These are phyloP conservation scores for Bettongia penicillata DNA, from an alignment of 2,113 vertebrate genomes.

Conservation along the genomic window DNA sequence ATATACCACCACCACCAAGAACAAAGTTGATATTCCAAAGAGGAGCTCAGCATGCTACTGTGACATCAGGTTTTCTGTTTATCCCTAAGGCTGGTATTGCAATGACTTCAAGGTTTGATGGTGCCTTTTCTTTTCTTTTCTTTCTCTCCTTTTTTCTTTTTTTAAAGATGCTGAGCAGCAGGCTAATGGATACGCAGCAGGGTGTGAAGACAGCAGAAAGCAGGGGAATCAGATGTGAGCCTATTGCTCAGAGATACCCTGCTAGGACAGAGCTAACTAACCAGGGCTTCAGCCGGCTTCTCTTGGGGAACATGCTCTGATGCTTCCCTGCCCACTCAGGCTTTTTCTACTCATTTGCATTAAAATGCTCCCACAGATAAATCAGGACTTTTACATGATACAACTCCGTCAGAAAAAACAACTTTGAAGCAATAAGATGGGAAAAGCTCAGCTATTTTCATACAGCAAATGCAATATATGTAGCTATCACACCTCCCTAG, in stretches of 20 bases:
- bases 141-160: conserved; percentile 63
- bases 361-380: conserved; percentile 80
- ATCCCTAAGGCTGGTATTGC: conserved; percentile 86
- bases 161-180: conserved; percentile 84
- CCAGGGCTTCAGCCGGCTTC: conserved; percentile 75
- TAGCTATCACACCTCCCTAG: background rate
- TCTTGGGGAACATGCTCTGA: conserved; percentile 75
- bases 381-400: conserved; percentile 72
- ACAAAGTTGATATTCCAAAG: conserved; percentile 71
- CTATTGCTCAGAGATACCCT: conserved; percentile 83
- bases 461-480: background rate
- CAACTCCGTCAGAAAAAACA: conserved; percentile 14
- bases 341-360: conserved; percentile 77
- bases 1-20: conserved; percentile 74
- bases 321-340: conserved; percentile 74
- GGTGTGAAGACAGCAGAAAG: conserved; percentile 82
- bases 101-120: conserved; percentile 85
- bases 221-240: conserved; percentile 83
- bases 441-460: conserved; percentile 38
- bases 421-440: conserved; percentile 51
- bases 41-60: conserved; percentile 77
- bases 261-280: conserved; percentile 83
- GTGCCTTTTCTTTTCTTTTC: conserved; percentile 69
- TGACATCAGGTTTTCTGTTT: conserved; percentile 86
- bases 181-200: conserved; percentile 86